A percentile compares a stretch with the other conserved stretches of the same genome.
phyloP scores from a whole-genome alignment of 2,113 vertebrate genomes.

The Hystrix brachyura region DNA sequence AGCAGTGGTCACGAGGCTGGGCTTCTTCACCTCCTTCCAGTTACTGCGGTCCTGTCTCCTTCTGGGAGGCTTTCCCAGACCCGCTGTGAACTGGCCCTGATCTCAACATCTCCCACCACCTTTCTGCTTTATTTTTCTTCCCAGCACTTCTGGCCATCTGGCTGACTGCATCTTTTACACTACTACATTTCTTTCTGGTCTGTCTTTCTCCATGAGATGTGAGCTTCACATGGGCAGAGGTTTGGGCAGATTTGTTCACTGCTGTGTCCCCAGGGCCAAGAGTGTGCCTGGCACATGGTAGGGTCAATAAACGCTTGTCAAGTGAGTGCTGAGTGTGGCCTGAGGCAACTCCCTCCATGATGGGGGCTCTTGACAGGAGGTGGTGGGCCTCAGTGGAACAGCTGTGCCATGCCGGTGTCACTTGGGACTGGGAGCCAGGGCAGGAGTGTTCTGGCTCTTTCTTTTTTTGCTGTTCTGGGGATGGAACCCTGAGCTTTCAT shows the following conservation, averaged over 20 bases:
- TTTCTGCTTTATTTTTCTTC: not conserved
- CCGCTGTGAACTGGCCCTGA: not conserved
- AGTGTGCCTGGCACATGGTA: not conserved
- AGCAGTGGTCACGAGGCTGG: rapidly evolving
- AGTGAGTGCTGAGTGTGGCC: not conserved
- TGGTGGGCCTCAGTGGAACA: rapidly evolving
- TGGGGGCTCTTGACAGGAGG: not conserved
- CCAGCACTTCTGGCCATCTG: not conserved
- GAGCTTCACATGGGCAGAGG: not conserved
- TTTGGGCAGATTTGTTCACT: not conserved
- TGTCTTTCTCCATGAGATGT: not conserved
- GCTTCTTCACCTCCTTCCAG: not conserved
- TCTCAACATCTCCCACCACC: too few species aligned
- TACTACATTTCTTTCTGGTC: not conserved
- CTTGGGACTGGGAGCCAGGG: not conserved
- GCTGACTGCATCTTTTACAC: not conserved
- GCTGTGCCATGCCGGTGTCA: not conserved
- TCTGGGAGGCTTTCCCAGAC: not conserved
- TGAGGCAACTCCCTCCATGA: not conserved
- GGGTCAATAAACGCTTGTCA: not conserved
- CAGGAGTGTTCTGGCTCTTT: not conserved
- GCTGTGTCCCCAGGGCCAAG: not conserved
- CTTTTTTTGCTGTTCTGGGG: not conserved
- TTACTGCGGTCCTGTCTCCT: not conserved
- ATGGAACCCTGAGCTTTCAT: not conserved